Base-by-base conservation (phyloP, 2,797 vertebrate species). In the Rhinoraja longicauda region DNA sequence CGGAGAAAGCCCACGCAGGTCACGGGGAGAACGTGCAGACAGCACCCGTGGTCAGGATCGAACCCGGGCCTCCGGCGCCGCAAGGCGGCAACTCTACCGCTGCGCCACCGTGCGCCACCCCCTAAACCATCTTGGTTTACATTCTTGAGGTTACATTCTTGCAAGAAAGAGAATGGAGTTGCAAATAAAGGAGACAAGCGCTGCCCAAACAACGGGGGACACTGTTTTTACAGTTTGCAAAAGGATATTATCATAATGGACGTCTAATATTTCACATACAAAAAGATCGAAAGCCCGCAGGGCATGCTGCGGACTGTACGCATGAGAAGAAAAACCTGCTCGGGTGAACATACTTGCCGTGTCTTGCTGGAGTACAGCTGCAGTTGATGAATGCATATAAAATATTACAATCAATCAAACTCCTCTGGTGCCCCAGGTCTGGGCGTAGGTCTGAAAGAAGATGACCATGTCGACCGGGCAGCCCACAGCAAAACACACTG, bases 181-280 rank as follows among this genome's bases (percentile, higher is more conserved):
- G 6, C 24, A 67, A 36, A 32, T 64, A 36, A 78, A 39, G 4
- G 0, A 29, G 62, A 86, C 13, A 62, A 86, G n/a, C 15, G 17
- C 32, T 67, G 59, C 21, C 59, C 84, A 75, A 6, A 92, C 67
- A 92, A 92, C 53, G 57, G 70, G 70, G 90, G 39, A 29, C 24
- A 53, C 70, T 92, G 90, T 92, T 5, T 5, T 75, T 72, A 36
- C 39, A 19, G 9, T 32, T 73, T 45, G 45, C 91, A 26, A 12
- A 90, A 72, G 36, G 36, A 26, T 29, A 53, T 26, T 72, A 53
- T 72, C 39, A 73, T 57, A 53, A 96, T 96, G 96, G 96, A 96
- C 95, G 94, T 97, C 95, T 97, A 97, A 97, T 97, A 97, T 97
- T 97, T 96, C 96, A 96, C 96, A 97, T 96, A 95, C 95, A 96